A percentile compares a stretch with the other conserved stretches of the same genome.
phyloP scores from a whole-genome alignment of 2,797 vertebrate species.

The Dromococcyx pavoninus region DNA sequence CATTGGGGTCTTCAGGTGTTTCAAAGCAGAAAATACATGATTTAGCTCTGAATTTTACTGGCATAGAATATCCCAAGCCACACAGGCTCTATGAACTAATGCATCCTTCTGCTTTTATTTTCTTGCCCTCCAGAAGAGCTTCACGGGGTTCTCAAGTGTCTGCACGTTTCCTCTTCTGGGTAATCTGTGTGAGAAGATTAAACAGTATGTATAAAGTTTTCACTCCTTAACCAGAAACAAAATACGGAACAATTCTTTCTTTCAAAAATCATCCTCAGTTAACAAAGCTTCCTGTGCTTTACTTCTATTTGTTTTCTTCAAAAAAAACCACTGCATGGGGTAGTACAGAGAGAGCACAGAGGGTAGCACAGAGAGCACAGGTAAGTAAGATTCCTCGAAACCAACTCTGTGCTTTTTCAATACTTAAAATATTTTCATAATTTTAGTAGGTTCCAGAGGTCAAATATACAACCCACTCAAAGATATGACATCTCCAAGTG shows the following conservation, averaged over 20 bases:
- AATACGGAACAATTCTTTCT: neutral
- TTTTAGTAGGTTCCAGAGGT: neutral
- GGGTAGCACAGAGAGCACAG: neutral
- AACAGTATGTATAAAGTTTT: constrained; percentile 69
- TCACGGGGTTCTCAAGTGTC: constrained; percentile 32
- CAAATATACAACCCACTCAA: neutral
- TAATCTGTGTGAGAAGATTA: constrained; percentile 73
- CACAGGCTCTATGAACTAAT: neutral
- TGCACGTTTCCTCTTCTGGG: constrained; percentile 74
- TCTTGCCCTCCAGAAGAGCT: constrained; percentile 58
- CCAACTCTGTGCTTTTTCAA: neutral
- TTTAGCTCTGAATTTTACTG: neutral
- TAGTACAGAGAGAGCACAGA: neutral
- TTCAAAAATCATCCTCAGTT: neutral
- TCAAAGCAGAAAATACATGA: neutral
- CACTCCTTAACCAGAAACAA: neutral
- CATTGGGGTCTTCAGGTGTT: neutral
- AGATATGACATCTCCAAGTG: neutral
- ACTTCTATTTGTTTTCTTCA: neutral
- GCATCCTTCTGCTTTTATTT: neutral
- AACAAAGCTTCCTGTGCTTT: neutral
- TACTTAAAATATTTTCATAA: neutral
- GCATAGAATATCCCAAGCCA: neutral
- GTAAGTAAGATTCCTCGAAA: neutral
- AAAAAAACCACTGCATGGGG: neutral